phyloP scores from a whole-genome alignment of 1,140 invertebrate genomes.

The Hydropsyche tenuis region DNA sequence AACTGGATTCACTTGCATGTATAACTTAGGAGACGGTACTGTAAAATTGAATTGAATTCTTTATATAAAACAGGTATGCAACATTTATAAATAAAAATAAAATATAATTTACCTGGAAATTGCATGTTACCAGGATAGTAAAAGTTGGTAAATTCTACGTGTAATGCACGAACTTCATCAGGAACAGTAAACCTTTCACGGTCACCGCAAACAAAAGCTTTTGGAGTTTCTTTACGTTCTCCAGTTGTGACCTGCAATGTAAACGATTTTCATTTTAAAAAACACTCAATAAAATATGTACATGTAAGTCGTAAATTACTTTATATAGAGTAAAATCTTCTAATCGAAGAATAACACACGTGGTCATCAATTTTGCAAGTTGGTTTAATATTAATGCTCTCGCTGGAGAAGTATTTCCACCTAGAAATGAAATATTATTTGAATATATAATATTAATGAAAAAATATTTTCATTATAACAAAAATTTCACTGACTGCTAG shows the following conservation, averaged over 20 bases:
- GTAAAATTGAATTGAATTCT: conserved; percentile 52
- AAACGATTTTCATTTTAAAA: background rate
- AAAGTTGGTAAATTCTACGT: conserved; percentile 96
- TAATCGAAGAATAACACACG: conserved; percentile 87
- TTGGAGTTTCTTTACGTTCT: conserved; percentile 54
- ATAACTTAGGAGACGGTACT: conserved; percentile 93
- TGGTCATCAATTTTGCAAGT: conserved; percentile 88
- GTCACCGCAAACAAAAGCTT: conserved; percentile 71
- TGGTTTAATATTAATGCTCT: conserved; percentile 75
- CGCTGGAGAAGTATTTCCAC: conserved; percentile 60
- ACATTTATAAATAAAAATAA: background rate
- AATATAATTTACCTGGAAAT: conserved; percentile 77
- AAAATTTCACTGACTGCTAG: background rate
- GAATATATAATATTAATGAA: background rate
- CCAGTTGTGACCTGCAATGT: conserved; percentile 58
- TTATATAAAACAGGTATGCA: conserved; percentile 1
- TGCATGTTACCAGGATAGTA: conserved; percentile 94
- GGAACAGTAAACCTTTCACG: conserved; percentile 83
- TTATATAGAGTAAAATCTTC: conserved; percentile 87
- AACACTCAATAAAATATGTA: background rate
- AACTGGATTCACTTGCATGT: conserved; percentile 88
- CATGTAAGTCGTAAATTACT: conserved; percentile 59
- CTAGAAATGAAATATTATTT: conserved; percentile 36
- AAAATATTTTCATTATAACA: background rate
- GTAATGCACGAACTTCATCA: conserved; percentile 86